Percentiles rank a stretch among this genome's conserved stretches.
These are phyloP conservation scores for Florisuga fusca DNA, from an alignment of 2,797 vertebrate species.

Conservation along the genomic window DNA sequence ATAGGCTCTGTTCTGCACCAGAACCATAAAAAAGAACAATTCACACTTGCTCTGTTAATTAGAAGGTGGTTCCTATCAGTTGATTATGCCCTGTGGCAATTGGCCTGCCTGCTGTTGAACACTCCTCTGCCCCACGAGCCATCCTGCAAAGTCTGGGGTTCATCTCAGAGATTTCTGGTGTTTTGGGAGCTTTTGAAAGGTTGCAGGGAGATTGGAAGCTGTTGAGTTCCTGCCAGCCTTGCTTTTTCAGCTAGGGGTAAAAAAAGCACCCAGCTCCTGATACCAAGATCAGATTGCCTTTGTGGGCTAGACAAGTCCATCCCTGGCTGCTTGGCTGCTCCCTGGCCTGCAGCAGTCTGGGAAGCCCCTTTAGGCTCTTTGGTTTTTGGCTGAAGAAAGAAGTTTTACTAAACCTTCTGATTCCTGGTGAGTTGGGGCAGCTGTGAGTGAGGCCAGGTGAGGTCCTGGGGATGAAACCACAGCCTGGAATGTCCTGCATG, in stretches of 20 bases:
- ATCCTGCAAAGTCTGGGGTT: neutral
- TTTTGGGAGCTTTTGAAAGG: neutral
- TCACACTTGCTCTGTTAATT: neutral
- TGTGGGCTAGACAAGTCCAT: neutral
- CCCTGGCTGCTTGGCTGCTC: neutral
- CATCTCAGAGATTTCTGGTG: neutral
- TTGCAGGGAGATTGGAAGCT: neutral
- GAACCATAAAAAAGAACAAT: neutral
- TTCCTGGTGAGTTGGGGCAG: neutral
- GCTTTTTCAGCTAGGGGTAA: neutral
- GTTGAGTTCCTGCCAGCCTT: neutral
- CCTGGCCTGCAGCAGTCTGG: neutral
- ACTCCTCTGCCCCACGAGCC: neutral
- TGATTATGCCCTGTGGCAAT: neutral
- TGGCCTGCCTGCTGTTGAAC: neutral
- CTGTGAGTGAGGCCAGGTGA: neutral
- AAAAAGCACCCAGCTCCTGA: neutral
- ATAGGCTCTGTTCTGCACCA: neutral
- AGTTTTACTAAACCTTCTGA: neutral
- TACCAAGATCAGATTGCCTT: neutral
- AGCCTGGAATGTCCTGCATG: neutral
- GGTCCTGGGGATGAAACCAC: neutral
- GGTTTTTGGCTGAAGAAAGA: neutral
- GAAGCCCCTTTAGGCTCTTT: neutral
- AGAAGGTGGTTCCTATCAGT: rapidly evolving